These are phyloP conservation scores for Chydorus sphaericus DNA, from an alignment of 2,888 invertebrate genomes.

Conservation along the genomic window DNA sequence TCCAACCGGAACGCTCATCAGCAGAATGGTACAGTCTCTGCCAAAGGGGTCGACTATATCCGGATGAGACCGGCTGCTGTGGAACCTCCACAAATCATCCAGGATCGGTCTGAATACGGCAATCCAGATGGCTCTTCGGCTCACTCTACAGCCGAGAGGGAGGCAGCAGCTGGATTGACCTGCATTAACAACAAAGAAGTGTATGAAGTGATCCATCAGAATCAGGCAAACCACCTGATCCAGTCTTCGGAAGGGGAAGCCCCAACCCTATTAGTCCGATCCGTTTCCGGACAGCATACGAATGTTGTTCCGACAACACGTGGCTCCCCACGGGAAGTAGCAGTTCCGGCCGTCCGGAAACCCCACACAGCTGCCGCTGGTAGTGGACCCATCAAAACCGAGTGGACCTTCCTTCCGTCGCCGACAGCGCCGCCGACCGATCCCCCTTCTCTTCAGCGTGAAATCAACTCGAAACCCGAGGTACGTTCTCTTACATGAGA, in stretches of 20 bases:
- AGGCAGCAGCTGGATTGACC: neutral
- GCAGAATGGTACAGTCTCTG: slow-evolving; percentile 5
- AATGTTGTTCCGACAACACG: too few species aligned
- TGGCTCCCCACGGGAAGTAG: neutral
- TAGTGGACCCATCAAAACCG: slow-evolving; percentile 1
- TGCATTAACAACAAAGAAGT: too few species aligned
- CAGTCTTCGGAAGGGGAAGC: too few species aligned
- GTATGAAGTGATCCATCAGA: too few species aligned
- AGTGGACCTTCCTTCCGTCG: slow-evolving; percentile 7
- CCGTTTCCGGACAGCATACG: too few species aligned
- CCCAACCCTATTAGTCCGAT: too few species aligned
- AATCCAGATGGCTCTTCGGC: slow-evolving; percentile 11
- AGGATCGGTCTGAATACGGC: slow-evolving; percentile 9
- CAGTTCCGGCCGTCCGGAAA: neutral
- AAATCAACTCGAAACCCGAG: slow-evolving; percentile 6
- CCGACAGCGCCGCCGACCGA: neutral
- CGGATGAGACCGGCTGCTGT: neutral
- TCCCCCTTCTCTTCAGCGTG: neutral
- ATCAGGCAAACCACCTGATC: too few species aligned
- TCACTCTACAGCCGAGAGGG: slow-evolving; percentile 10
- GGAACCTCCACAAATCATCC: neutral
- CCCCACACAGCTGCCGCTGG: slow-evolving; percentile 1
- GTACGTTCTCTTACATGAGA: neutral
- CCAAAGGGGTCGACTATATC: slow-evolving; percentile 15
- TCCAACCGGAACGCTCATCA: neutral